Conservation (phyloP, 2,113 vertebrate genomes). For the Bufo bufo region DNA sequence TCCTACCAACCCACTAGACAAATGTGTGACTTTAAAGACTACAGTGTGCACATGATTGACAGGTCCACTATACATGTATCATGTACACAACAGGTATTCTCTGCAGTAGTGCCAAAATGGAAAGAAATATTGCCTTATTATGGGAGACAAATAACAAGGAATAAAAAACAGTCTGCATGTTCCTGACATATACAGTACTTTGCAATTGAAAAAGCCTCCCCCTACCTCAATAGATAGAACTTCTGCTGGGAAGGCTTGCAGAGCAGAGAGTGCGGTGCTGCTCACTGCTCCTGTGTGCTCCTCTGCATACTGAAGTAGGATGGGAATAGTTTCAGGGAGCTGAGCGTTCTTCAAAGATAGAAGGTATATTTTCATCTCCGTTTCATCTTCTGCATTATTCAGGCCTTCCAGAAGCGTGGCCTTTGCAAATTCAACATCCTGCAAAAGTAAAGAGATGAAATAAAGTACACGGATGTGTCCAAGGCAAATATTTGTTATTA, state of each 20-base stretch:
- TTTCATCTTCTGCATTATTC: constrained; percentile 47
- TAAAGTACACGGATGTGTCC: not conserved
- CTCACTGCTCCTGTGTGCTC: not conserved
- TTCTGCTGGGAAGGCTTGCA: constrained; percentile 39
- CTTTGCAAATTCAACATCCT: constrained; percentile 64
- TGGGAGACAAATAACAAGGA: not conserved
- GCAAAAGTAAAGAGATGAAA: not conserved
- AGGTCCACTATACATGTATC: not conserved
- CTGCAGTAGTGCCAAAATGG: not conserved
- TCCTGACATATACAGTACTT: not conserved
- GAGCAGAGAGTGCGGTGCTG: constrained; percentile 48
- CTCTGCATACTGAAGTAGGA: constrained; percentile 62
- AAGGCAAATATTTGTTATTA: not conserved
- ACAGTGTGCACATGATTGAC: not conserved
- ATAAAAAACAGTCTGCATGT: not conserved
- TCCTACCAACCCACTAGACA: not conserved
- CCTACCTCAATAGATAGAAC: constrained; percentile 65
- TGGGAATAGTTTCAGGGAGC: constrained; percentile 65
- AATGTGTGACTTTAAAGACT: not conserved
- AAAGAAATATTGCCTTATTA: not conserved
- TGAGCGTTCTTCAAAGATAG: constrained; percentile 63
- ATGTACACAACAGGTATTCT: not conserved
- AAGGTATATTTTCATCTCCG: constrained; percentile 54
- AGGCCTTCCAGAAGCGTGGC: constrained; percentile 62
- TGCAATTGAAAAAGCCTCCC: too few relatives aligned